A percentile compares a stretch with the other conserved stretches of the same genome.
phyloP scores from a whole-genome alignment of 2,797 vertebrate genomes.

The Alcedo quadribrachys region DNA sequence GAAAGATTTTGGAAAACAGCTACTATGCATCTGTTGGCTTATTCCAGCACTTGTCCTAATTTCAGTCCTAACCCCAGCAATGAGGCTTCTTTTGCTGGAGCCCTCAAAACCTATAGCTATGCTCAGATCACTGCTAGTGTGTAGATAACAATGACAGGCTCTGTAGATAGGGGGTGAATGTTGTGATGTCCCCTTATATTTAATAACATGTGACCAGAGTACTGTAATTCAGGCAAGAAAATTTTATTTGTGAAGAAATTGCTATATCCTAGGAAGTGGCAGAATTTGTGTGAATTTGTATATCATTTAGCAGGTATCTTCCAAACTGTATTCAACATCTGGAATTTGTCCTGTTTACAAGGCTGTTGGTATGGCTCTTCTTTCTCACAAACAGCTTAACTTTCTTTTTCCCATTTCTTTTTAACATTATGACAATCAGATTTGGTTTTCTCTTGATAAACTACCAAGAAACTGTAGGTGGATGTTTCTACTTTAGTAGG shows the following conservation, averaged over 20 bases:
- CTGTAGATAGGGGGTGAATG: not conserved
- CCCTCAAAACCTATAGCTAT: not conserved
- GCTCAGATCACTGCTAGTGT: not conserved
- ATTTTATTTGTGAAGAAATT: not conserved
- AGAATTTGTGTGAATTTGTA: not conserved
- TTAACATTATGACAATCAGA: not conserved
- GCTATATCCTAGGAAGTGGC: rapidly evolving
- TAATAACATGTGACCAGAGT: not conserved
- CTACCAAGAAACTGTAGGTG: not conserved
- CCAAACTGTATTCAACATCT: not conserved
- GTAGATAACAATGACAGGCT: rapidly evolving
- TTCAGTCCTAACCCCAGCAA: not conserved
- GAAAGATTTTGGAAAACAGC: not conserved
- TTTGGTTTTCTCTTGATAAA: not conserved
- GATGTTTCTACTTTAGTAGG: not conserved
- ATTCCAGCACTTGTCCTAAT: not conserved
- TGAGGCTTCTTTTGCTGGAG: not conserved
- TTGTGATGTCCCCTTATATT: not conserved
- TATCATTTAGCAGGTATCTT: not conserved
- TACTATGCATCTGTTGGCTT: not conserved
- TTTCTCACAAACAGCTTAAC: not conserved
- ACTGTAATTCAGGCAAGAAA: not conserved
- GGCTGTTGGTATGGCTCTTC: not conserved
- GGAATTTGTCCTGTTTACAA: not conserved
- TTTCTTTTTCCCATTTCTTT: not conserved